Conservation (phyloP, 2,113 vertebrate species). For the Lamprotornis superbus region DNA sequence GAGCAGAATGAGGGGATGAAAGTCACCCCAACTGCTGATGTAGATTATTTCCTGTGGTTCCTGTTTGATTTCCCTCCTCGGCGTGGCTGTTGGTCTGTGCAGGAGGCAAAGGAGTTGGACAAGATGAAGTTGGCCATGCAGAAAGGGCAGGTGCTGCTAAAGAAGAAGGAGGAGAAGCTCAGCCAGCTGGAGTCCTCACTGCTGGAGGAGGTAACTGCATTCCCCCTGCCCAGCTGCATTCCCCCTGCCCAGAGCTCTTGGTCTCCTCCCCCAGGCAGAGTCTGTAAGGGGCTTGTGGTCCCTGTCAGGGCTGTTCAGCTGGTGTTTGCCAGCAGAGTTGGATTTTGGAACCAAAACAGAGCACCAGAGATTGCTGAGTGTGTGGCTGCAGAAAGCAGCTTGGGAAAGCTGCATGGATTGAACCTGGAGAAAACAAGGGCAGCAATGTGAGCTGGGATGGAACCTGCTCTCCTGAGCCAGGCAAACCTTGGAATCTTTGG, state of each 20-base stretch:
- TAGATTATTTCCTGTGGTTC: neutral
- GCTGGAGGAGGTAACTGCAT: conserved; percentile 77
- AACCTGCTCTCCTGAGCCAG: neutral
- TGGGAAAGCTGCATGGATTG: neutral
- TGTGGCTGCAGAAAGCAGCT: neutral
- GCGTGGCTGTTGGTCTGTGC: neutral
- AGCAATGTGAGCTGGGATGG: neutral
- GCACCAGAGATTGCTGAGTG: neutral
- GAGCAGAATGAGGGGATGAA: neutral
- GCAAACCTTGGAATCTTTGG: neutral
- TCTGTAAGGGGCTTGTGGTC: neutral
- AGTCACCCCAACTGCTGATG: accelerated
- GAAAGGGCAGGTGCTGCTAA: conserved; percentile 79
- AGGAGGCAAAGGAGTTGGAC: conserved; percentile 82
- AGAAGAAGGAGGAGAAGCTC: conserved; percentile 84
- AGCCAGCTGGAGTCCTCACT: conserved; percentile 83
- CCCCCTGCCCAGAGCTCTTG: neutral
- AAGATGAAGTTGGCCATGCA: conserved; percentile 77
- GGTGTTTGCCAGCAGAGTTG: neutral
- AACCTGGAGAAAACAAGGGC: neutral
- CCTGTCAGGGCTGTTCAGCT: neutral
- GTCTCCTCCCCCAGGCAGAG: neutral
- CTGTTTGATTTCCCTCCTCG: neutral
- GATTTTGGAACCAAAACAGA: neutral
- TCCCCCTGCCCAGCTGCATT: neutral